A percentile compares a stretch with the other conserved stretches of the same genome.
These are phyloP conservation scores for Antrozous pallidus DNA, from an alignment of 2,797 vertebrate species.

Conservation along the genomic window DNA sequence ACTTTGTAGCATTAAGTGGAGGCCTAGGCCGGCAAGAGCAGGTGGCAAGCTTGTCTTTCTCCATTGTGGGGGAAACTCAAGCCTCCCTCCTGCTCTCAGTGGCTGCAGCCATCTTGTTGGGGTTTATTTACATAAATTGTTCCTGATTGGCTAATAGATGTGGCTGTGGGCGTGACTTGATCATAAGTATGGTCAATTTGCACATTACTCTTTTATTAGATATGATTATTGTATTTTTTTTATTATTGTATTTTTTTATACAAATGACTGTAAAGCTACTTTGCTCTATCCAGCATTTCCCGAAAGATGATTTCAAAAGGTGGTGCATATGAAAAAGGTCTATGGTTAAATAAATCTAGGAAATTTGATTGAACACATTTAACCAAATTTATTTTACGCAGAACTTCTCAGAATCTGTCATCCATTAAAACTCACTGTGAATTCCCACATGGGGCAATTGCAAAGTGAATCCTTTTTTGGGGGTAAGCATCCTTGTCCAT, in stretches of 20 bases:
- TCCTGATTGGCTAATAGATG: too few species aligned
- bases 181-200: too few species aligned
- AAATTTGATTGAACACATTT: background rate
- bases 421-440: background rate
- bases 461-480: background rate
- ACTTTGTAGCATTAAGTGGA: too few species aligned
- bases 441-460: background rate
- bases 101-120: too few species aligned
- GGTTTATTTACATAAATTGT: too few species aligned
- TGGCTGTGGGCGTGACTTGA: too few species aligned
- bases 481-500: background rate
- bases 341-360: background rate
- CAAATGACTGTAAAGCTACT: background rate
- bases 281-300: background rate
- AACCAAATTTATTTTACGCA: background rate
- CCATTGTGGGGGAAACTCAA: too few species aligned
- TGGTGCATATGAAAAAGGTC: background rate
- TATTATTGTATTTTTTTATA: background rate
- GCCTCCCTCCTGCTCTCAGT: too few species aligned
- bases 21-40: too few species aligned
- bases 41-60: too few species aligned
- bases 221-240: background rate
- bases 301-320: background rate
- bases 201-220: too few species aligned
- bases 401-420: background rate